phyloP scores from a whole-genome alignment of 1,140 invertebrate genomes.

The Drosophila biarmipes region DNA sequence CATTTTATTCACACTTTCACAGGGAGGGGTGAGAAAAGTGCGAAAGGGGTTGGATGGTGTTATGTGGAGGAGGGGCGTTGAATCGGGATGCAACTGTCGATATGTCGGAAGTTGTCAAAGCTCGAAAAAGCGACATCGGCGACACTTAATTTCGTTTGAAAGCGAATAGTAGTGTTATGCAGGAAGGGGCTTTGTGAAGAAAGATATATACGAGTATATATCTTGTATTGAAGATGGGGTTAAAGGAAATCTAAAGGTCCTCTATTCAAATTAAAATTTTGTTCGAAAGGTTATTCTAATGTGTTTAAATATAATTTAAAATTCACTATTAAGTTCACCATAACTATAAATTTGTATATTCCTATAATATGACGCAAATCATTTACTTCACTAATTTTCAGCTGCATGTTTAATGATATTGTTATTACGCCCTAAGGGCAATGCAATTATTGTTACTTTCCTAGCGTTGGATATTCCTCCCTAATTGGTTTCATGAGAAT shows the following conservation, averaged over 20 bases:
- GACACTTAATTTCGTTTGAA: constrained; percentile 64
- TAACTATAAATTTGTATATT: too few relatives aligned
- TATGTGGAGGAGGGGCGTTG: not conserved
- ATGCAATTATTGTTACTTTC: not conserved
- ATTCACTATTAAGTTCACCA: too few relatives aligned
- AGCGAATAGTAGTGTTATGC: constrained; percentile 10
- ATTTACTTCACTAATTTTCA: not conserved
- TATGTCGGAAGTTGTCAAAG: constrained; percentile 76
- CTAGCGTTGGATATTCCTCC: not conserved
- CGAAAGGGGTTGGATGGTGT: not conserved
- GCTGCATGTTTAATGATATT: not conserved
- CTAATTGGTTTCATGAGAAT: not conserved
- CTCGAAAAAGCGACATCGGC: constrained; percentile 46
- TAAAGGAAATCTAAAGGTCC: not conserved
- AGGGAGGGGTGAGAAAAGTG: not conserved
- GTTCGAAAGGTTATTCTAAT: too few relatives aligned
- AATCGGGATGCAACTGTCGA: constrained; percentile 55
- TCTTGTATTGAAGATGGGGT: not conserved
- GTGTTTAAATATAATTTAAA: not conserved
- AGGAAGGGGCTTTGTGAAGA: not conserved
- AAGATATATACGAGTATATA: not conserved
- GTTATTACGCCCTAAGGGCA: not conserved
- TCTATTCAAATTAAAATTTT: not conserved
- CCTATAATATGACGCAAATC: not conserved
- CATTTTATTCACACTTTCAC: constrained; percentile 65